phyloP scores from a whole-genome alignment of 2,797 vertebrate genomes.

The Simalia tracyae region DNA sequence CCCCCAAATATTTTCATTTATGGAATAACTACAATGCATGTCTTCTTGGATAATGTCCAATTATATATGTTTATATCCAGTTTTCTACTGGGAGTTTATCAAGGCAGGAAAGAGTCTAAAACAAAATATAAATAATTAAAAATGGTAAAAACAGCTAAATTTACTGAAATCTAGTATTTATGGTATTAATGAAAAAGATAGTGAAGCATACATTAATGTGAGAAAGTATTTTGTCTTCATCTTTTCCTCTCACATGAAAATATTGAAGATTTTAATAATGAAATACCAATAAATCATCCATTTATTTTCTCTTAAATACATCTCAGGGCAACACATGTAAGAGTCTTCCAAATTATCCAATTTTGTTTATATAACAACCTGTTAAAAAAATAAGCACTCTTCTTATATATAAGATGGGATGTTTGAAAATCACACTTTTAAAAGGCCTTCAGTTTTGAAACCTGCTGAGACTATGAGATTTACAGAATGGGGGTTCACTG shows the following conservation, averaged over 20 bases:
- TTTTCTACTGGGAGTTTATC: no score
- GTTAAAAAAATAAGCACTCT: background rate
- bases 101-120: no score
- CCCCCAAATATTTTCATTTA: background rate
- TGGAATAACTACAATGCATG: constrained; percentile 24
- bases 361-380: background rate
- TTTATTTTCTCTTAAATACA: no score
- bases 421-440: constrained; percentile 24
- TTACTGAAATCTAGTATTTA: no score
- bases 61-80: background rate
- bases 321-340: background rate
- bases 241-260: background rate
- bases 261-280: background rate
- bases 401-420: constrained; percentile 15
- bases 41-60: constrained; percentile 21
- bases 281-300: no score
- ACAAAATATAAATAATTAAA: no score
- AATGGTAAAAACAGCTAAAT: no score
- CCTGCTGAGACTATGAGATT: constrained; percentile 48
- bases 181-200: constrained; percentile 29
- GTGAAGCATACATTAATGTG: background rate
- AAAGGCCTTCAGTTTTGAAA: constrained; percentile 43
- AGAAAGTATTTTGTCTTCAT: background rate
- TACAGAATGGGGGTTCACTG: constrained; percentile 56
- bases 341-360: background rate